Evolutionary conservation across 2,888 invertebrate genomes (phyloP).

Genomic region (Syrista parreyssii): DNA sequence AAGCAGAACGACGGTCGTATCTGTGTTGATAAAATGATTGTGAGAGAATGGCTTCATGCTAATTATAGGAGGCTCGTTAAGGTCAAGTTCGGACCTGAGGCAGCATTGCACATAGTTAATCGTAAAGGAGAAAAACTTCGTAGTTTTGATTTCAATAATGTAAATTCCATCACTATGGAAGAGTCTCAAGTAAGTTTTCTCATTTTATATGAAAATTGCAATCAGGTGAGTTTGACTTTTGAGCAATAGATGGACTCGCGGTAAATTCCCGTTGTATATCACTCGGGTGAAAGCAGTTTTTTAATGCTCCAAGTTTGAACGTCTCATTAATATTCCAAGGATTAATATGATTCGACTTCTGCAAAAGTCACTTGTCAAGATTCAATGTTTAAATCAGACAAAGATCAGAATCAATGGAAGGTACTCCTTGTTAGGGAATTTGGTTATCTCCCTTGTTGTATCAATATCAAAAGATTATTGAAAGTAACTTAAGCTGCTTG

Average conservation of each 20-base stretch:
- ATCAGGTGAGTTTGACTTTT: background rate
- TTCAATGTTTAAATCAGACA: background rate
- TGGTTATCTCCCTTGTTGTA: background rate
- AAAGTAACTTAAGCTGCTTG: background rate
- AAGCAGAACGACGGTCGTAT: constrained; percentile 71
- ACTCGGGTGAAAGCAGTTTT: background rate
- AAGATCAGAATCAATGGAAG: background rate
- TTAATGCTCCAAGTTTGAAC: background rate
- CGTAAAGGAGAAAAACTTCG: constrained; percentile 92
- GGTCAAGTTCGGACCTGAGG: constrained; percentile 89
- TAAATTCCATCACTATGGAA: constrained; percentile 85
- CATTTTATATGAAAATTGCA: background rate
- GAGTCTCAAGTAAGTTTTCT: constrained; percentile 80
- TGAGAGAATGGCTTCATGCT: constrained; percentile 94
- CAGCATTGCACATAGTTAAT: constrained; percentile 87
- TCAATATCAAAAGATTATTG: background rate
- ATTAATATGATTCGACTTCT: background rate
- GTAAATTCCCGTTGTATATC: background rate
- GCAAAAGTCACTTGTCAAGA: background rate
- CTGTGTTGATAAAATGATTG: constrained; percentile 91
- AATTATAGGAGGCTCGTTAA: constrained; percentile 91
- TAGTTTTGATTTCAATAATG: constrained; percentile 80
- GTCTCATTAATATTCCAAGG: background rate
- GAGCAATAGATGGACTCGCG: background rate
- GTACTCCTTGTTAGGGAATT: background rate